Conservation (phyloP, 2,113 vertebrate species). For the Cyanoderma ruficeps region DNA sequence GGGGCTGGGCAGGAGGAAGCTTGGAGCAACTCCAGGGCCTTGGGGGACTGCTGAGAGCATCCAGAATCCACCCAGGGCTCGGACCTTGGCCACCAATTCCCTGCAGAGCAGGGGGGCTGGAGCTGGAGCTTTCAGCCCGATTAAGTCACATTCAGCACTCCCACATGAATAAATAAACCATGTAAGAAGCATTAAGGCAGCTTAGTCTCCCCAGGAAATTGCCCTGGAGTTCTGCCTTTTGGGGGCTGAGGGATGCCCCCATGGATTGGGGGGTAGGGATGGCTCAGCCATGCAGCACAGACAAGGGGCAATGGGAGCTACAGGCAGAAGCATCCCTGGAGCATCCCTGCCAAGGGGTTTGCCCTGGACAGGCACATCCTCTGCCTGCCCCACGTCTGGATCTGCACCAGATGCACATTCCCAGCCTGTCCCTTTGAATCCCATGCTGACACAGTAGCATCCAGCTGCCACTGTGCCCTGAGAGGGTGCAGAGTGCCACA, state of each 20-base stretch:
- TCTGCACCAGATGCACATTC: not conserved
- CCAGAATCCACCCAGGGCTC: rapidly evolving
- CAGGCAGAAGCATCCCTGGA: not conserved
- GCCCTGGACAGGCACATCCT: not conserved
- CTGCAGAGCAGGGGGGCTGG: not conserved
- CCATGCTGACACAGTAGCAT: rapidly evolving
- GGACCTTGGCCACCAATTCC: rapidly evolving
- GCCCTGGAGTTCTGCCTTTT: slow-evolving; percentile 24
- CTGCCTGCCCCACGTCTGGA: not conserved
- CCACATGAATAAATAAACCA: slow-evolving; percentile 54
- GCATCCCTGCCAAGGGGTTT: not conserved
- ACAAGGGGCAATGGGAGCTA: not conserved
- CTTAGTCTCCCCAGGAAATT: slow-evolving; percentile 25
- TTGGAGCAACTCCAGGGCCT: not conserved
- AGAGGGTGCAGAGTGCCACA: rapidly evolving
- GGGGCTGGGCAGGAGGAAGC: not conserved
- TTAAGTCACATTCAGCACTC: not conserved
- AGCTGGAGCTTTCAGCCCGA: not conserved
- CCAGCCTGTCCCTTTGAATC: not conserved
- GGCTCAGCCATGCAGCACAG: not conserved
- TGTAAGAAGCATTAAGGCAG: slow-evolving; percentile 62
- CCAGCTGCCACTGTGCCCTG: not conserved
- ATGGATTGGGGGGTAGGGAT: not conserved
- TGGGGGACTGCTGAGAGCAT: not conserved
- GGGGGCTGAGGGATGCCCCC: not conserved